Conservation (phyloP, 2,113 vertebrate genomes). For the Triplophysa rosa region DNA sequence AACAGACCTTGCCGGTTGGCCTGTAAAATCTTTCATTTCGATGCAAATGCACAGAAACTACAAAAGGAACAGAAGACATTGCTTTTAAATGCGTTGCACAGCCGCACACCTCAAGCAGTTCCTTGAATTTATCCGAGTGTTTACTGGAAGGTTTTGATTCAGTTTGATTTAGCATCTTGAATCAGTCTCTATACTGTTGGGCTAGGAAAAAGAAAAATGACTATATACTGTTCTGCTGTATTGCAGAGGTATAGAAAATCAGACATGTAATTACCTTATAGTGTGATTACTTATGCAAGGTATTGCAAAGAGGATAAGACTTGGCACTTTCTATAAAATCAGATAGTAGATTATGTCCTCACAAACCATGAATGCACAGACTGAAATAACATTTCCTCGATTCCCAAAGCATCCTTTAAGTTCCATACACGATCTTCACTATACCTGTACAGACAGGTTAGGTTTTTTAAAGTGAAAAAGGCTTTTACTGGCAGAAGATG, state of each 20-base stretch:
- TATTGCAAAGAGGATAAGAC: not conserved
- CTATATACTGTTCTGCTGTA: constrained; percentile 5
- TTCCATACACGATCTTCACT: not conserved
- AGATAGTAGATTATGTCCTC: not conserved
- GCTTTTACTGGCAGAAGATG: not conserved
- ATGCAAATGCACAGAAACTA: constrained; percentile 1
- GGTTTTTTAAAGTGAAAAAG: not conserved
- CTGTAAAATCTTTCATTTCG: not conserved
- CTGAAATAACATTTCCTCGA: not conserved
- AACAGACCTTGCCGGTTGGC: not conserved
- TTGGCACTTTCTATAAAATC: not conserved
- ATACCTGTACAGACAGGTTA: not conserved
- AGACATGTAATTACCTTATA: constrained; percentile 14
- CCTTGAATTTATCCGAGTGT: not conserved
- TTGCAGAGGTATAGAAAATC: not conserved
- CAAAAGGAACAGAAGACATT: not conserved
- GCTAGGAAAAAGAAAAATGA: not conserved
- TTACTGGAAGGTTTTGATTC: not conserved
- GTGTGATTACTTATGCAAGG: not conserved
- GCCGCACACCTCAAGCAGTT: not conserved
- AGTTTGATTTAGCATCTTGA: not conserved
- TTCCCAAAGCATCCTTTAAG: not conserved
- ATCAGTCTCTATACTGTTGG: not conserved
- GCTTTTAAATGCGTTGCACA: not conserved
- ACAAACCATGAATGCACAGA: not conserved